These are phyloP conservation scores for Australoheros scitulus DNA, from an alignment of 2,113 vertebrate genomes.

Conservation along the genomic window DNA sequence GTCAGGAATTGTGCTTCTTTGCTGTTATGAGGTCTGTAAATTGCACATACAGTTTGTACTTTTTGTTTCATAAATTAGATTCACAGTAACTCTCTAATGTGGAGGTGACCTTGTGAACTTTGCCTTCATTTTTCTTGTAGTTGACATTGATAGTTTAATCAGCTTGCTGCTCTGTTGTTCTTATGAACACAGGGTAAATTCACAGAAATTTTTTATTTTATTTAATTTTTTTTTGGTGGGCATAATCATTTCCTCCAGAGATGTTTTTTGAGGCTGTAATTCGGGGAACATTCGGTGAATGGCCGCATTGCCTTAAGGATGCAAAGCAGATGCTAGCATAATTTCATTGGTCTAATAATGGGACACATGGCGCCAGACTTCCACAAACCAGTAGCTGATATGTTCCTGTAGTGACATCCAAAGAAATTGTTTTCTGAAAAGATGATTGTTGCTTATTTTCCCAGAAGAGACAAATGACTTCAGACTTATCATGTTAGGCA, in stretches of 20 bases:
- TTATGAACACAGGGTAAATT: not conserved
- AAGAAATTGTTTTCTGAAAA: not conserved
- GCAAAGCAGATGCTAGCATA: conserved; percentile 13
- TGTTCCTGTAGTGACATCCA: not conserved
- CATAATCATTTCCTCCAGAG: not conserved
- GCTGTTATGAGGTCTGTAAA: not conserved
- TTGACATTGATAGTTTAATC: not conserved
- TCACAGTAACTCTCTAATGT: not conserved
- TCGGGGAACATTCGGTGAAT: not conserved
- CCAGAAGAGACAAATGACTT: not conserved
- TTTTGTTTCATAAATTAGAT: not conserved
- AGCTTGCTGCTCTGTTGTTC: not conserved
- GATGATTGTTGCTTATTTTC: not conserved
- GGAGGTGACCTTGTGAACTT: not conserved
- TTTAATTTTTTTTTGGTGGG: not conserved
- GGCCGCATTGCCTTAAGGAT: conserved; percentile 1
- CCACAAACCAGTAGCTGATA: not conserved
- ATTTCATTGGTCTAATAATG: conserved; percentile 12
- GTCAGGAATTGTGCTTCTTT: not conserved
- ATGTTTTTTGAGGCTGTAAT: not conserved
- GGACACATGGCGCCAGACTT: not conserved
- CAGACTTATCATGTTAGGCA: not conserved
- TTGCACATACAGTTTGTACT: not conserved
- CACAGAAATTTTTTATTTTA: not conserved
- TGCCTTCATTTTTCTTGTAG: not conserved